phyloP scores from a whole-genome alignment of 2,888 invertebrate genomes.

The Odontothrips loti region DNA sequence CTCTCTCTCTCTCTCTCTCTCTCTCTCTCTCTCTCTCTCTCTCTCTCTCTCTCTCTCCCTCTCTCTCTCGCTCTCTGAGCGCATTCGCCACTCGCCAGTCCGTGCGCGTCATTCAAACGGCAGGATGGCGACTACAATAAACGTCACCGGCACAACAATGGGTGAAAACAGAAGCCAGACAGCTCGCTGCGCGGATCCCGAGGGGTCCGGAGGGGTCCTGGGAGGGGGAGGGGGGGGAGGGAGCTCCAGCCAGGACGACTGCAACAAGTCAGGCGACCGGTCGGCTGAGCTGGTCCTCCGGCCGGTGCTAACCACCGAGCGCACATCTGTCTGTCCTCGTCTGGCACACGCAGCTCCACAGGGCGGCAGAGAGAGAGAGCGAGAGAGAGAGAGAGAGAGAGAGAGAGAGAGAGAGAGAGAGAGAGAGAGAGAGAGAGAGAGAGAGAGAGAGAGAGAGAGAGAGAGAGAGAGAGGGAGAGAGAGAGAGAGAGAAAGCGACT shows the following conservation, averaged over 20 bases:
- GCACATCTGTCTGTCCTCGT: background rate
- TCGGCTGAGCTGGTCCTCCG: too few species aligned
- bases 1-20: background rate
- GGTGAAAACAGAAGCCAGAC: slow-evolving; percentile 11
- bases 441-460: background rate
- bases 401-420: background rate
- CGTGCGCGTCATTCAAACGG: background rate
- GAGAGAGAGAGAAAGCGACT: background rate
- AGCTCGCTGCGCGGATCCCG: background rate
- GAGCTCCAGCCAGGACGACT: background rate
- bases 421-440: slow-evolving; percentile 1
- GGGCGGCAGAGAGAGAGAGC: background rate
- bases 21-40: background rate
- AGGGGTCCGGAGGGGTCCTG: background rate
- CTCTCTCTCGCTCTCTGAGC: background rate
- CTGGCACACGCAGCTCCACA: background rate
- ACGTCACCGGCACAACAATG: background rate
- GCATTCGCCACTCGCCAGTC: background rate
- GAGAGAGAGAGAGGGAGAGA: background rate
- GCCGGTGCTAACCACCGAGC: too few species aligned
- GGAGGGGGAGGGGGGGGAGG: background rate
- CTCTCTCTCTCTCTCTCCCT: background rate
- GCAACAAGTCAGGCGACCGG: background rate
- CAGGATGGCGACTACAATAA: background rate
- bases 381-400: slow-evolving; percentile 8